Percentiles rank a stretch among this genome's conserved stretches.
phyloP scores from a whole-genome alignment of 2,888 invertebrate genomes.

The Autographa gamma region DNA sequence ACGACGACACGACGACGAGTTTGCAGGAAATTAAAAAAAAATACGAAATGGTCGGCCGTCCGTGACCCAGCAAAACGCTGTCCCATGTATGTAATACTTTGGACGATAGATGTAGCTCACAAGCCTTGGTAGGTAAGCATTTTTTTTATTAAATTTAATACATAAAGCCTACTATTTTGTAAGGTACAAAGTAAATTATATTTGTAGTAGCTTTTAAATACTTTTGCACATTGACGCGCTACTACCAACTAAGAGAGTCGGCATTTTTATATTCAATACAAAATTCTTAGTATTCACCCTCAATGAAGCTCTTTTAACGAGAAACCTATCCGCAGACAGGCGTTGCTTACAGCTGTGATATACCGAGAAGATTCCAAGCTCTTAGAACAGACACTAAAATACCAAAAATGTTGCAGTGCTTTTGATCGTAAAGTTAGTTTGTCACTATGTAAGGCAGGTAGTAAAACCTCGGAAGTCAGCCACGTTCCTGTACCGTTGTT shows the following conservation, averaged over 20 bases:
- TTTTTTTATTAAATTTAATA: background rate
- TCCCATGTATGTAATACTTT: slow-evolving; percentile 26
- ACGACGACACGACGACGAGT: slow-evolving; percentile 48
- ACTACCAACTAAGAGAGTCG: too few relatives aligned
- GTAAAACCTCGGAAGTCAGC: too few relatives aligned
- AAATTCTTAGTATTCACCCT: background rate
- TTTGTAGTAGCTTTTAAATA: too few relatives aligned
- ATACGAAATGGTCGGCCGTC: slow-evolving; percentile 35
- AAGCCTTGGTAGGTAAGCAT: background rate
- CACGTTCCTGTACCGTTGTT: background rate
- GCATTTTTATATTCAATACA: background rate
- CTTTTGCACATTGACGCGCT: too few relatives aligned
- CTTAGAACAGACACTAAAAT: background rate
- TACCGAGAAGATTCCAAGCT: background rate
- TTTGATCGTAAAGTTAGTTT: background rate
- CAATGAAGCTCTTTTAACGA: background rate
- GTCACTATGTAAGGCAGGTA: background rate
- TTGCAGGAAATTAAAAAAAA: slow-evolving; percentile 53
- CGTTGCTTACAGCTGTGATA: background rate
- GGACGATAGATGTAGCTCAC: slow-evolving; percentile 17
- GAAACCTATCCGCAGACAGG: background rate
- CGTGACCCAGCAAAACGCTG: slow-evolving; percentile 27
- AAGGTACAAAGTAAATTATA: too few relatives aligned
- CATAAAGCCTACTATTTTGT: too few relatives aligned
- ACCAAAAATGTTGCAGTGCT: background rate